Evolutionary conservation across 1,140 invertebrate species (phyloP).

Genomic region (Zaprionus inermis): DNA sequence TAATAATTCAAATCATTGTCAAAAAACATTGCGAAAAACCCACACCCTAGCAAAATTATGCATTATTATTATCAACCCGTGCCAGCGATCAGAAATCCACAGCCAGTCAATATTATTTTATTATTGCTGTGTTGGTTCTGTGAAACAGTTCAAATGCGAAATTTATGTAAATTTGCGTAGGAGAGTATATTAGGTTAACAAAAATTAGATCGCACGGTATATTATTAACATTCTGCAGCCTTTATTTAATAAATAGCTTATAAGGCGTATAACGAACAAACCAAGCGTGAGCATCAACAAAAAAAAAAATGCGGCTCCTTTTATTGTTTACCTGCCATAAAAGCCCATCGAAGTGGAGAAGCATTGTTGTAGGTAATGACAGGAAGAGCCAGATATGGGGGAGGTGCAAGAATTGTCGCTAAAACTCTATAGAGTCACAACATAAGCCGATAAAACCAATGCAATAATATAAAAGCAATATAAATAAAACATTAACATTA

Average conservation of each 20-base stretch:
- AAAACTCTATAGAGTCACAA: not conserved
- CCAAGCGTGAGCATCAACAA: conserved; percentile 30
- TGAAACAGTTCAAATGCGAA: conserved; percentile 55
- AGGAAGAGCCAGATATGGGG: not conserved
- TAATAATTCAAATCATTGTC: not conserved
- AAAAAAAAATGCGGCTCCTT: conserved; percentile 20
- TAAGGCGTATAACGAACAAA: conserved; percentile 17
- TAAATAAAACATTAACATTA: not conserved
- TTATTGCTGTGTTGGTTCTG: conserved; percentile 13
- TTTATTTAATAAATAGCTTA: conserved; percentile 57
- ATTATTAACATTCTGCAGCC: conserved; percentile 56
- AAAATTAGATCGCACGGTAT: conserved; percentile 18
- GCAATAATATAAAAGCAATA: conserved; percentile 33
- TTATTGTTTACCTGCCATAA: conserved; percentile 34
- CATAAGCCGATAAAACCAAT: conserved; percentile 9
- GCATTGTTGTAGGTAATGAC: conserved; percentile 4
- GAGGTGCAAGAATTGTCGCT: not conserved
- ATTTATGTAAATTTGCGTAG: conserved; percentile 62
- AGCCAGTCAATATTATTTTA: not conserved
- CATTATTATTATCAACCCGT: too few relatives aligned
- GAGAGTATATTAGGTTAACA: not conserved
- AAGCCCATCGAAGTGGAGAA: conserved; percentile 12
- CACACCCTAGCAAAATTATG: too few relatives aligned
- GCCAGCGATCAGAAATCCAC: too few relatives aligned
- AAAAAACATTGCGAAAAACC: too few relatives aligned